Evolutionary conservation across 2,888 invertebrate species (phyloP).

Genomic region (Allacma fusca): DNA sequence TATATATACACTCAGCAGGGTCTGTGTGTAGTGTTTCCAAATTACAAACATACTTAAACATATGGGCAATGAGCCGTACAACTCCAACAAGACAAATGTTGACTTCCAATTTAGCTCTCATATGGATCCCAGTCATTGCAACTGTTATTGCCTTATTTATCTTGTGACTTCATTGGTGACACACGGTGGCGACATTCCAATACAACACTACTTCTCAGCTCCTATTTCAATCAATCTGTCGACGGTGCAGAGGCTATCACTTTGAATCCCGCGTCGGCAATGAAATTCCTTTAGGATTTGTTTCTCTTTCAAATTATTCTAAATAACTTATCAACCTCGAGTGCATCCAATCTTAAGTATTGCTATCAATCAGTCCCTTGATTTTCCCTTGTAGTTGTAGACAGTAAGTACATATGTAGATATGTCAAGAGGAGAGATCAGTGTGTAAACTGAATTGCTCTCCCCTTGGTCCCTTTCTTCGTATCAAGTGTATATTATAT

Average conservation of each 20-base stretch:
- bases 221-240: slow-evolving; percentile 26
- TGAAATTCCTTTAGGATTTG: slow-evolving; percentile 4
- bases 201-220: slow-evolving; percentile 9
- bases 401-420: too few relatives aligned
- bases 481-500: too few relatives aligned
- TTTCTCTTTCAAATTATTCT: neutral
- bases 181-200: neutral
- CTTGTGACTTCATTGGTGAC: slow-evolving; percentile 22
- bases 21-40: neutral
- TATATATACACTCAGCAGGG: neutral
- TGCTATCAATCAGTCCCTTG: too few relatives aligned
- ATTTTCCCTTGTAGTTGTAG: too few relatives aligned
- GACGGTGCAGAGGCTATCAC: neutral
- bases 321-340: neutral
- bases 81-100: slow-evolving; percentile 20
- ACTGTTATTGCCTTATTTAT: slow-evolving; percentile 33
- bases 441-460: too few relatives aligned
- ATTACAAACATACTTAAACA: neutral
- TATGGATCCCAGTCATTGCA: slow-evolving; percentile 8
- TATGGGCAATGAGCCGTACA: neutral
- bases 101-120: slow-evolving; percentile 10
- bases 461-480: too few relatives aligned
- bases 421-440: too few relatives aligned
- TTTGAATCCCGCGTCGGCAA: neutral
- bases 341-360: too few relatives aligned